Conservation (phyloP, 1,140 invertebrate species). For the Spodoptera litura region DNA sequence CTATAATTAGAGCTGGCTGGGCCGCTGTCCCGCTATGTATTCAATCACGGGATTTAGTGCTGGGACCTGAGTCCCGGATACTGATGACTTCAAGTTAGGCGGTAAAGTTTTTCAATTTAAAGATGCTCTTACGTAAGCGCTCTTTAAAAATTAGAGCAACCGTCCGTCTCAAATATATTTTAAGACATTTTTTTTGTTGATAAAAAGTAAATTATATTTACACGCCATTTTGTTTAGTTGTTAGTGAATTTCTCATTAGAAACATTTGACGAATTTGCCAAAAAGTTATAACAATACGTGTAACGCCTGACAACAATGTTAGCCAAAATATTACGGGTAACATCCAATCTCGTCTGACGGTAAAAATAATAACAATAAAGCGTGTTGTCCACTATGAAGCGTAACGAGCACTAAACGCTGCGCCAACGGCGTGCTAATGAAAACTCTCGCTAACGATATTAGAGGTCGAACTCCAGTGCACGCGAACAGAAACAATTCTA, state of each 20-base stretch:
- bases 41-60: constrained; percentile 50
- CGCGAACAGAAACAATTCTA: neutral
- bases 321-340: constrained; percentile 32
- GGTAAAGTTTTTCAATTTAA: neutral
- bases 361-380: constrained; percentile 61
- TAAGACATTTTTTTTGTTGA: no score
- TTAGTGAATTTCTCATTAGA: no score
- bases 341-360: constrained; percentile 40
- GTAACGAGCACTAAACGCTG: constrained; percentile 60
- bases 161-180: no score
- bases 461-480: constrained; percentile 50
- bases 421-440: constrained; percentile 66
- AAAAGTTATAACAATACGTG: neutral
- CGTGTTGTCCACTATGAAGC: constrained; percentile 58
- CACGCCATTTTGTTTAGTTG: no score
- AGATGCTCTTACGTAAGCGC: no score
- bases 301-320: constrained; percentile 4
- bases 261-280: neutral
- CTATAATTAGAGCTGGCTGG: constrained; percentile 48
- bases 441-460: constrained; percentile 68
- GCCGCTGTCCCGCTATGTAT: constrained; percentile 35
- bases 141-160: no score
- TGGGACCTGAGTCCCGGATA: neutral
- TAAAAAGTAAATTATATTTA: no score
- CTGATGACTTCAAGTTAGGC: constrained; percentile 13